Conservation (phyloP, 2,797 vertebrate species). For the Melopsittacus undulatus region DNA sequence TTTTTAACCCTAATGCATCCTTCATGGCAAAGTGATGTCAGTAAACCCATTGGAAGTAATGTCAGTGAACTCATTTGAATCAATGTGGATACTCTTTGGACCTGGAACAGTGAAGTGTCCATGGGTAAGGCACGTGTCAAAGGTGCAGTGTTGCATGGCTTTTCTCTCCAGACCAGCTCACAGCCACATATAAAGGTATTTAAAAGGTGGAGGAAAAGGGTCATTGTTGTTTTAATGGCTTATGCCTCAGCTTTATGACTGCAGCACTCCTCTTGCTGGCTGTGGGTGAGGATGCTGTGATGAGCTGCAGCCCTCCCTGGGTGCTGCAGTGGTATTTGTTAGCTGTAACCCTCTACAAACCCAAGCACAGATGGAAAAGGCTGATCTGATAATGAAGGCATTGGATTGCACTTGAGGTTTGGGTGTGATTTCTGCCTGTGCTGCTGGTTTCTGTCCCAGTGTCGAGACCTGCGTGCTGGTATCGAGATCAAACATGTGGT, state of each 20-base stretch:
- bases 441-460: neutral
- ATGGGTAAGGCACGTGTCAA: neutral
- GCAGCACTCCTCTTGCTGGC: neutral
- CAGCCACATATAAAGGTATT: neutral
- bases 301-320: neutral
- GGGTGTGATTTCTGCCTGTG: neutral
- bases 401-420: neutral
- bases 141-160: accelerated
- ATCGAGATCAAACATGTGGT: neutral
- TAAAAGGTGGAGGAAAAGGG: neutral
- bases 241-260: neutral
- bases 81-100: neutral
- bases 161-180: neutral
- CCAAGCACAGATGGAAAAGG: neutral
- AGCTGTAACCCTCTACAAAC: neutral
- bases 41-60: neutral
- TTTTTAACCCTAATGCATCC: neutral
- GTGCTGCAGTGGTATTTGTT: neutral
- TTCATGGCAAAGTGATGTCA: neutral
- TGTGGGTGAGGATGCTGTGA: neutral
- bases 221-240: neutral
- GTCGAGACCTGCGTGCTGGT: neutral
- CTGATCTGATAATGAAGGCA: neutral
- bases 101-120: neutral
- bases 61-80: neutral